Conservation (phyloP, 2,888 invertebrate species). For the Abrostola triplasia region DNA sequence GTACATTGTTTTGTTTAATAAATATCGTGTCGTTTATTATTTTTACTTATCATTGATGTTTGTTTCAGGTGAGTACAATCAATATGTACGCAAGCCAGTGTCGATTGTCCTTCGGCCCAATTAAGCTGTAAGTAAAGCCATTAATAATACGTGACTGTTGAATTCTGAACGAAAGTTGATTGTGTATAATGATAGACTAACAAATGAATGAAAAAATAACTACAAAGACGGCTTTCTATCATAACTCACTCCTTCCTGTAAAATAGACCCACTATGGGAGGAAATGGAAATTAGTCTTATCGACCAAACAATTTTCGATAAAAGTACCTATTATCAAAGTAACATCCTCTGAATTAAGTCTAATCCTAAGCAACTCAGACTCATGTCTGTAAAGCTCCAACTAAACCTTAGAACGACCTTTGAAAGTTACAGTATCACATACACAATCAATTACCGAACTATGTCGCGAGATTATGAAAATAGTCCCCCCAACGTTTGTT, state of each 20-base stretch:
- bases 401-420: neutral
- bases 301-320: too few species aligned
- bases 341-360: too few species aligned
- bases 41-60: neutral
- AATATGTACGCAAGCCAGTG: neutral
- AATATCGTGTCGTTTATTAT: neutral
- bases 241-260: too few species aligned
- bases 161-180: neutral
- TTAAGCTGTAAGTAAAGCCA: constrained; percentile 1
- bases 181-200: too few species aligned
- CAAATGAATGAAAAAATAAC: too few species aligned
- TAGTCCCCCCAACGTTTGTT: constrained; percentile 24
- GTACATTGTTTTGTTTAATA: neutral
- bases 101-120: constrained; percentile 1
- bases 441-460: constrained; percentile 3
- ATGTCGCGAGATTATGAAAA: constrained; percentile 18
- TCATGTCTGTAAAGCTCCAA: neutral
- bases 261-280: too few species aligned
- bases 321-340: too few species aligned
- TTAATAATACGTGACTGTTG: neutral
- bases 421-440: neutral
- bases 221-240: too few species aligned
- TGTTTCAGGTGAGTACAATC: constrained; percentile 5
- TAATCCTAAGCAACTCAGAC: too few species aligned
- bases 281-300: too few species aligned